Conservation (phyloP, 2,888 invertebrate genomes). For the Capitulum mitella region DNA sequence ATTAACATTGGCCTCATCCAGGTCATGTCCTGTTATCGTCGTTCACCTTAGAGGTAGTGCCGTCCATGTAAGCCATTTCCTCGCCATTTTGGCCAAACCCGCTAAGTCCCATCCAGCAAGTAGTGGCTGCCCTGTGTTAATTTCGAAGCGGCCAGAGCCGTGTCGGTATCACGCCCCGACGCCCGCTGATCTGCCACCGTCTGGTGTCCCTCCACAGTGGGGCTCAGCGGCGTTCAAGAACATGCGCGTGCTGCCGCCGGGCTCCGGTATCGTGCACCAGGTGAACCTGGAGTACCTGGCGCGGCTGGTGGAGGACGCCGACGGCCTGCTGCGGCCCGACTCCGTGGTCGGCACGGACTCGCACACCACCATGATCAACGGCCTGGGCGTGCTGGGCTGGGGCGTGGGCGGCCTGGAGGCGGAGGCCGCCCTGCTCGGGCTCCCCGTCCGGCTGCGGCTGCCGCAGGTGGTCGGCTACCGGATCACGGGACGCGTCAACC, state of each 20-base stretch:
- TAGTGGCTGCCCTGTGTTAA: no score
- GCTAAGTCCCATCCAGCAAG: no score
- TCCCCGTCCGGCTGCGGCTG: slow-evolving; percentile 90
- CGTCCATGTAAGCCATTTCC: no score
- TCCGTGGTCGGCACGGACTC: slow-evolving; percentile 36
- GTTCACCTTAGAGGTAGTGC: no score
- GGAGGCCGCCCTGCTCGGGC: slow-evolving; percentile 69
- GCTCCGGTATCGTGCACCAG: slow-evolving; percentile 36
- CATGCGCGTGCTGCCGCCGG: slow-evolving; percentile 37
- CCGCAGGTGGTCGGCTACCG: slow-evolving; percentile 94
- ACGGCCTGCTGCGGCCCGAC: slow-evolving; percentile 33
- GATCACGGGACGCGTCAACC: slow-evolving; percentile 65
- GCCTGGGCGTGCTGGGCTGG: slow-evolving; percentile 37
- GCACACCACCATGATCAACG: slow-evolving; percentile 38
- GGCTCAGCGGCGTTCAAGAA: slow-evolving; percentile 34
- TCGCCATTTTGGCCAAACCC: no score
- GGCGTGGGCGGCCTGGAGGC: slow-evolving; percentile 37
- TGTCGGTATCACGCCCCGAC: no score
- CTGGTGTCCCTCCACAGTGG: no score
- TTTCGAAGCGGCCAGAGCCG: no score
- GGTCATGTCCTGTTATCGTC: no score
- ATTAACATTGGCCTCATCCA: no score
- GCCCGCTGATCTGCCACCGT: background rate
- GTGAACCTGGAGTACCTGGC: slow-evolving; percentile 37
- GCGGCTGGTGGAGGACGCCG: slow-evolving; percentile 31